Evolutionary conservation across 2,888 invertebrate genomes (phyloP).

Genomic region (Amphimallon solstitiale): DNA sequence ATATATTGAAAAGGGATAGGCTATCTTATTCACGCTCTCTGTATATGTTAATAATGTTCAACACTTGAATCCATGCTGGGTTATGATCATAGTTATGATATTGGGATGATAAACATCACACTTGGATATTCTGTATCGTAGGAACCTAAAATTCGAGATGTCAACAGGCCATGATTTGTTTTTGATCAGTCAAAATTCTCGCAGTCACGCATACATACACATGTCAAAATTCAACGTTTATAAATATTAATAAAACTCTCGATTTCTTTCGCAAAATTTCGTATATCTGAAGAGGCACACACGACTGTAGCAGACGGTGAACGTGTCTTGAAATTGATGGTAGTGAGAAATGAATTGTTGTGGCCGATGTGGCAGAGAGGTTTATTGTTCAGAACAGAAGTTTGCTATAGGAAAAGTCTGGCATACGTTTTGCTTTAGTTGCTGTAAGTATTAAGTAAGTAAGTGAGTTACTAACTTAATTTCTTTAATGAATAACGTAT

Average conservation of each 20-base stretch:
- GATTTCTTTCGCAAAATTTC: conserved; percentile 3
- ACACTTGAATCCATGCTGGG: no score
- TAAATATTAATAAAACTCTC: neutral
- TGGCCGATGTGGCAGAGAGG: conserved; percentile 59
- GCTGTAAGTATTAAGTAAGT: conserved; percentile 54
- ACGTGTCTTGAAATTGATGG: conserved; percentile 5
- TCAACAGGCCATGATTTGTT: neutral
- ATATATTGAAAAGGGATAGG: no score
- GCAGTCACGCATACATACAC: neutral
- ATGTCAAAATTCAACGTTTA: conserved; percentile 40
- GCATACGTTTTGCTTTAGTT: conserved; percentile 61
- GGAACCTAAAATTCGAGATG: neutral
- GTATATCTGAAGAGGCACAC: neutral
- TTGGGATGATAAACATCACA: no score
- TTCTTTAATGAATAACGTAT: no score
- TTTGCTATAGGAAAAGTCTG: conserved; percentile 59
- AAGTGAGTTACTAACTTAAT: no score
- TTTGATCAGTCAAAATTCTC: conserved; percentile 33
- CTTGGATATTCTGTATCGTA: neutral
- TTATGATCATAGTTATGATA: no score
- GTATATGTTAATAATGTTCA: no score
- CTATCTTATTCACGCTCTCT: no score
- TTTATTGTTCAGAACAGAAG: conserved; percentile 59
- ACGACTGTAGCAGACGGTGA: neutral
- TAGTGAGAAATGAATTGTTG: conserved; percentile 47